Percentiles rank a stretch among this genome's conserved stretches.
These are phyloP conservation scores for Eolophus roseicapilla DNA, from an alignment of 2,113 vertebrate species.

Conservation along the genomic window DNA sequence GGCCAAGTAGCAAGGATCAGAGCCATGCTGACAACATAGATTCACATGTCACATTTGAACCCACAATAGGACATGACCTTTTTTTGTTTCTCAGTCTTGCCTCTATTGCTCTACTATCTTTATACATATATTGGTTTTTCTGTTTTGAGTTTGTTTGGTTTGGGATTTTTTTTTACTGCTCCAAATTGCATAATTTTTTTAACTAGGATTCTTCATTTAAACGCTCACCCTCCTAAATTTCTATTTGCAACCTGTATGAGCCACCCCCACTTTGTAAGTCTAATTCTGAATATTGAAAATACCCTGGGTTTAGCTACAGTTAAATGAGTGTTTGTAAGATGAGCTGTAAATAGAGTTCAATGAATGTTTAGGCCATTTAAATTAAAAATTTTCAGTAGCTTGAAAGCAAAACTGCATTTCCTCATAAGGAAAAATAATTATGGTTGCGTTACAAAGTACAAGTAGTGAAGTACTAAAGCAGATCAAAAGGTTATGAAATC, in stretches of 20 bases:
- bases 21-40: not conserved
- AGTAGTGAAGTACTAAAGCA: not conserved
- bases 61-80: not conserved
- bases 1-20: not conserved
- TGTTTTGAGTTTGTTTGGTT: not conserved
- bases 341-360: not conserved
- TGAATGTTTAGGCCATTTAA: not conserved
- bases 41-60: not conserved
- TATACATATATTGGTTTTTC: not conserved
- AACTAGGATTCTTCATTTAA: not conserved
- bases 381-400: not conserved
- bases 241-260: not conserved
- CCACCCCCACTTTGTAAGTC: not conserved
- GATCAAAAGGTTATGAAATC: constrained; percentile 50
- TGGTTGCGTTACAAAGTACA: not conserved
- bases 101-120: not conserved
- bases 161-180: not conserved
- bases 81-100: not conserved
- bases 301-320: not conserved
- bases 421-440: constrained; percentile 27
- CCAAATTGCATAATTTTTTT: not conserved
- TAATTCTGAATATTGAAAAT: not conserved
- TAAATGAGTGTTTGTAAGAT: not conserved
- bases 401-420: not conserved
- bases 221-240: not conserved